Base-by-base conservation (phyloP, 2,113 vertebrate genomes). In the Phalacrocorax carbo region DNA sequence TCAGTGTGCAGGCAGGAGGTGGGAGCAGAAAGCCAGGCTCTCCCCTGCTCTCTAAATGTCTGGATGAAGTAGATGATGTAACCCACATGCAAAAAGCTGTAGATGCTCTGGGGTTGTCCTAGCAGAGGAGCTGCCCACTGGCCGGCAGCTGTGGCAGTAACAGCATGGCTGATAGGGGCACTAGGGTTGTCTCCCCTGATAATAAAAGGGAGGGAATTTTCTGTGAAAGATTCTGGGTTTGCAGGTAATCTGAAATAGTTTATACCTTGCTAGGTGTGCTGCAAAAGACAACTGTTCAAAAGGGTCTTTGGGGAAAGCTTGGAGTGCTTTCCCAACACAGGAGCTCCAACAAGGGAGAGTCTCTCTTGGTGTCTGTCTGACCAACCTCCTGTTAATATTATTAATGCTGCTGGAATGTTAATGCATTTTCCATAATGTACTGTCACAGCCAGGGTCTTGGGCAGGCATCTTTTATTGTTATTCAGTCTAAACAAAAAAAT, bases 391-490 rank as follows among this genome's bases (percentile, higher is more conserved):
- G 64, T 78, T 76, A 58, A 83, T 77, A 55, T 52, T 2, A 81
- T 93, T 86, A 90, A 80, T 0, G 0, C 30, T 88, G 11, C 11
- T 88, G 93, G 87, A 95, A 96, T 90, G 75, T 77, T 78, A 80
- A 90, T 82, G 68, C 29, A 51, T 93, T 94, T 88, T 90, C 90
- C 82, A 77, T 96, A 88, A 73, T 48, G 82, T 32, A 12, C 38
- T 85, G 15, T 42, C 65, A 0, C 91, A 97, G 85, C 46, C 46
- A 88, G 86, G 27, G 51, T 30, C 94, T 75, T 75, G 76, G 85
- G 75, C 86, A 95, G 82, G 85, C 91, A 95, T 48, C 30, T 86
- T 83, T 88, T 68, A 65, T 95, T 95, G 86, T 97, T 84, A 49
- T 20, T 88, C 64, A 92, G 12, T 88, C 76, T 88, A 97, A 96